Percentiles rank a stretch among this genome's conserved stretches.
Conservation (phyloP, 2,888 invertebrate genomes). For the Plagiodera versicolora region DNA sequence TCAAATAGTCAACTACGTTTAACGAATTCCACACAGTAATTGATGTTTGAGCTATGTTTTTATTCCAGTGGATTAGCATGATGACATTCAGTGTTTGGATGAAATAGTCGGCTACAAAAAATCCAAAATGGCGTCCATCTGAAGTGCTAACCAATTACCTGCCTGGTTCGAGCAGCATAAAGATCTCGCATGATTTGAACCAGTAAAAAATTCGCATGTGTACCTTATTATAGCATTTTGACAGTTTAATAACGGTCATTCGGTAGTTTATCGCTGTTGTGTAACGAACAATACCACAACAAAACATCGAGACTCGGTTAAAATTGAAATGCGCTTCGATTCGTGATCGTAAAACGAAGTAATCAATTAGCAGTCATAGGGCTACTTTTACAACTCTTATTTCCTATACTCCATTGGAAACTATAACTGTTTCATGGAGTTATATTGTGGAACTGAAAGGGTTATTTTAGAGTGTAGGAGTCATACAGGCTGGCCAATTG, state of each 20-base stretch:
- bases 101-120: too few species aligned
- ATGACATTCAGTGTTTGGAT: too few species aligned
- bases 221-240: constrained; percentile 49
- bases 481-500: too few species aligned
- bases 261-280: constrained; percentile 44
- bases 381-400: neutral
- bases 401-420: neutral
- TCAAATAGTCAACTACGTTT: too few species aligned
- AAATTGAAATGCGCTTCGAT: constrained; percentile 3
- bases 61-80: too few species aligned
- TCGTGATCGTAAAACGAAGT: neutral
- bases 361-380: constrained; percentile 4
- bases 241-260: constrained; percentile 51
- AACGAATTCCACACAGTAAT: too few species aligned
- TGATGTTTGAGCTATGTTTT: too few species aligned
- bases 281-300: constrained; percentile 30
- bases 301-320: constrained; percentile 3
- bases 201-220: constrained; percentile 39
- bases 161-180: too few species aligned
- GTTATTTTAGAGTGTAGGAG: neutral
- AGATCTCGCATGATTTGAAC: constrained; percentile 26
- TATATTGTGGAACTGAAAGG: neutral
- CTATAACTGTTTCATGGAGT: neutral
- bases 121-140: too few species aligned
- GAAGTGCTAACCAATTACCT: too few species aligned